Percentiles rank a stretch among this genome's conserved stretches.
phyloP scores from a whole-genome alignment of 1,140 invertebrate genomes.

The Trichonephila clavata region DNA sequence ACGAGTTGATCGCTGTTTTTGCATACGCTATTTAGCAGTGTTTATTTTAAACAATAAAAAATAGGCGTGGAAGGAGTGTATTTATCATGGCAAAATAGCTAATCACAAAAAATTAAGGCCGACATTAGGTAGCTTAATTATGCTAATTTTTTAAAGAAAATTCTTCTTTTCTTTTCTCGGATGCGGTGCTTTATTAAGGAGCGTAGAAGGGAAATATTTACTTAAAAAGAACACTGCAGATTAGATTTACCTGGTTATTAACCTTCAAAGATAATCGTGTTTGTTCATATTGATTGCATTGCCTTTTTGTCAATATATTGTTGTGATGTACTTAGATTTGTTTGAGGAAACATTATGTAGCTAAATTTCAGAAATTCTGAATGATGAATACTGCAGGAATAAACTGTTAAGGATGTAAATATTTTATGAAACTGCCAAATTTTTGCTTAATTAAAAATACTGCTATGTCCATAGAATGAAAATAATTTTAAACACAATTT shows the following conservation, averaged over 20 bases:
- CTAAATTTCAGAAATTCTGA: too few relatives aligned
- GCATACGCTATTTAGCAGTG: too few relatives aligned
- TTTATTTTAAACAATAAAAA: constrained; percentile 11
- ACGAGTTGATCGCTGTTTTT: not conserved
- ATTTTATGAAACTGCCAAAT: too few relatives aligned
- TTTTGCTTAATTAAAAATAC: too few relatives aligned
- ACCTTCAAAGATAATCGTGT: not conserved
- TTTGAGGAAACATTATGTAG: too few relatives aligned
- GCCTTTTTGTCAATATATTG: too few relatives aligned
- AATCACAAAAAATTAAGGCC: constrained; percentile 47
- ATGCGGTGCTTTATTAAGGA: not conserved
- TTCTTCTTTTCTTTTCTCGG: not conserved
- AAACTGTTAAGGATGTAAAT: too few relatives aligned
- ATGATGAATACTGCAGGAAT: too few relatives aligned
- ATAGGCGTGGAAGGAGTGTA: not conserved
- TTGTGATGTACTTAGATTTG: too few relatives aligned
- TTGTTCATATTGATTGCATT: not conserved
- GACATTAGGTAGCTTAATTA: constrained; percentile 62
- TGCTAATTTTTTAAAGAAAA: constrained; percentile 38
- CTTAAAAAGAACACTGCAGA: not conserved
- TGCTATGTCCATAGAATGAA: too few relatives aligned
- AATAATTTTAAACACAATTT: too few relatives aligned
- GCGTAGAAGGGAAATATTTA: not conserved
- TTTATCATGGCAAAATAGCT: constrained; percentile 19
- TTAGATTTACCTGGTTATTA: constrained; percentile 12